Percentiles rank a stretch among this genome's conserved stretches.
Conservation (phyloP, 1,140 invertebrate genomes). For the Adelges cooleyi region DNA sequence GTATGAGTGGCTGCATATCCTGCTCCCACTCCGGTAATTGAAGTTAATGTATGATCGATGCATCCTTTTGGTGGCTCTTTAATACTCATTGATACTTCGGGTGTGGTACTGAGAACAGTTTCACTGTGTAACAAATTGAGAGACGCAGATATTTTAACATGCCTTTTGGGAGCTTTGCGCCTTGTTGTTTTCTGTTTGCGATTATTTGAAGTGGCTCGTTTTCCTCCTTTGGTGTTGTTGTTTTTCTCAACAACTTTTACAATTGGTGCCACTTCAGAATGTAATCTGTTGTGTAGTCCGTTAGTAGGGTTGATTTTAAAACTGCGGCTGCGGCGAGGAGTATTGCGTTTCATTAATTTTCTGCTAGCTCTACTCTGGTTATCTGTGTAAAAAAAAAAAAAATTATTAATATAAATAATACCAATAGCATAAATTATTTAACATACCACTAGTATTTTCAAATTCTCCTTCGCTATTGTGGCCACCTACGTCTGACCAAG, state of each 20-base stretch:
- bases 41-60: slow-evolving; percentile 76
- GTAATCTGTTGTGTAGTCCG: neutral
- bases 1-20: slow-evolving; percentile 54
- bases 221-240: neutral
- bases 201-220: neutral
- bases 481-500: slow-evolving; percentile 1
- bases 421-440: neutral
- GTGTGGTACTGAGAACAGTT: slow-evolving; percentile 72
- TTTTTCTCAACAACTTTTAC: slow-evolving; percentile 1
- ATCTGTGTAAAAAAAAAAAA: neutral
- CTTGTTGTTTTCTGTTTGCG: slow-evolving; percentile 11
- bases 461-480: slow-evolving; percentile 12
- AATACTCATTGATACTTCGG: slow-evolving; percentile 47
- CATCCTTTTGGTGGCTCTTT: slow-evolving; percentile 72
- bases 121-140: slow-evolving; percentile 81
- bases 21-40: slow-evolving; percentile 46
- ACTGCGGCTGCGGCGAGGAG: slow-evolving; percentile 15
- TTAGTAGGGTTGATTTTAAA: neutral
- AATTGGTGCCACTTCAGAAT: slow-evolving; percentile 2
- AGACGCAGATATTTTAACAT: slow-evolving; percentile 22
- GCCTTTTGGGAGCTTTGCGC: neutral
- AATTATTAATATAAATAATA: neutral
- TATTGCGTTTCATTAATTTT: slow-evolving; percentile 23
- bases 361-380: slow-evolving; percentile 5
- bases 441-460: slow-evolving; percentile 1